Conservation (phyloP, 2,113 vertebrate genomes). For the Gnathonemus longibarbis region DNA sequence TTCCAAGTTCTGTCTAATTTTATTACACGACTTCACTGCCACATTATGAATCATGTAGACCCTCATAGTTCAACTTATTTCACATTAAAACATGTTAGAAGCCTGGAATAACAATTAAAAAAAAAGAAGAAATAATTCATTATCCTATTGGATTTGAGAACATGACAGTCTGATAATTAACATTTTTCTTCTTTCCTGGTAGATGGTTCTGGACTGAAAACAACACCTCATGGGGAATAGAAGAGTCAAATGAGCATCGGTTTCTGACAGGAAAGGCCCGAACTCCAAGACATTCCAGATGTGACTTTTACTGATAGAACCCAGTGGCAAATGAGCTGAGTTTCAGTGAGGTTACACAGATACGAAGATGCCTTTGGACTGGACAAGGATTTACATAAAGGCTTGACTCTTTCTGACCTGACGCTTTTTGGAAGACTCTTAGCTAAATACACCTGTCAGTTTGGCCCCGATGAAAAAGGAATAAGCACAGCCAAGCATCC, state of each 20-base stretch:
- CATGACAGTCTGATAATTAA: neutral
- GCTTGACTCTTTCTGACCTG: neutral
- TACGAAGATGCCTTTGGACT: neutral
- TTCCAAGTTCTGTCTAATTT: neutral
- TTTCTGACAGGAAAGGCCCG: neutral
- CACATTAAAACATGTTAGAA: neutral
- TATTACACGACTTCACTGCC: neutral
- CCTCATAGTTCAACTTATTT: neutral
- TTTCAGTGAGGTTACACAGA: neutral
- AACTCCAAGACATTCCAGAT: neutral
- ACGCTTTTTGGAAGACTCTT: neutral
- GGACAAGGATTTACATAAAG: neutral
- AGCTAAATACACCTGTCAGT: neutral
- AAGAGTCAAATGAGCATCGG: neutral
- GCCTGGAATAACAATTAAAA: neutral
- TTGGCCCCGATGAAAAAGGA: neutral
- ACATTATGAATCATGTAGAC: neutral
- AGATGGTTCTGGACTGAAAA: neutral
- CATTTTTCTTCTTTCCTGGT: neutral
- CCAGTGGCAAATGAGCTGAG: neutral
- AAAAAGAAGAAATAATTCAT: neutral
- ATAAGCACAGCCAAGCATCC: neutral
- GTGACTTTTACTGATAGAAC: neutral
- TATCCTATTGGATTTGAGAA: neutral
- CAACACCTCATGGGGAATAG: neutral